phyloP scores from a whole-genome alignment of 1,140 invertebrate species.

The Brachionus koreanus region DNA sequence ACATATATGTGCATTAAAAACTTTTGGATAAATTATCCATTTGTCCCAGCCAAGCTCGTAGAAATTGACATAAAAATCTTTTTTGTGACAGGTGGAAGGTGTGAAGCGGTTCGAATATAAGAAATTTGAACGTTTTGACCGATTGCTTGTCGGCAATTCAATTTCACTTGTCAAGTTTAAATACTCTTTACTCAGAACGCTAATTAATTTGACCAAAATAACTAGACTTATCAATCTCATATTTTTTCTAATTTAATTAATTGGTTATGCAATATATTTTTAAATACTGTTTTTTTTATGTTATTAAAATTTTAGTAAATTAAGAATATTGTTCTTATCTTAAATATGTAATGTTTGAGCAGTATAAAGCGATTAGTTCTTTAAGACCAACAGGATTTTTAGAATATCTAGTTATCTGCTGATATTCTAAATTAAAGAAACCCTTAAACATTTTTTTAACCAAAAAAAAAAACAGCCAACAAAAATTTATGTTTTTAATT shows the following conservation, averaged over 20 bases:
- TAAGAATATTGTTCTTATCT: not conserved
- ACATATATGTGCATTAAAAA: conserved; percentile 41
- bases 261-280: not conserved
- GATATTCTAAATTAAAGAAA: not conserved
- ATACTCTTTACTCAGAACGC: not conserved
- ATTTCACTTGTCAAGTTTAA: not conserved
- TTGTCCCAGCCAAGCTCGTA: conserved; percentile 40
- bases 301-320: not conserved
- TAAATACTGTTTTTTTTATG: not conserved
- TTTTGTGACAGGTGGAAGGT: not conserved
- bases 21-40: conserved; percentile 44
- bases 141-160: not conserved
- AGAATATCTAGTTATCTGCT: not conserved
- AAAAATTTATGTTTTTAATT: not conserved
- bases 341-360: not conserved
- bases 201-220: not conserved
- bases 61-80: conserved; percentile 42
- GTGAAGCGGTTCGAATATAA: not conserved
- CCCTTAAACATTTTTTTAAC: not conserved
- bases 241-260: not conserved
- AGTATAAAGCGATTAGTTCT: not conserved
- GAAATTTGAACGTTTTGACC: not conserved
- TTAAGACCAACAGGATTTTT: not conserved
- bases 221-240: not conserved
- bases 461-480: not conserved